Conservation (phyloP, 2,888 invertebrate species). For the Brachycybe producta region DNA sequence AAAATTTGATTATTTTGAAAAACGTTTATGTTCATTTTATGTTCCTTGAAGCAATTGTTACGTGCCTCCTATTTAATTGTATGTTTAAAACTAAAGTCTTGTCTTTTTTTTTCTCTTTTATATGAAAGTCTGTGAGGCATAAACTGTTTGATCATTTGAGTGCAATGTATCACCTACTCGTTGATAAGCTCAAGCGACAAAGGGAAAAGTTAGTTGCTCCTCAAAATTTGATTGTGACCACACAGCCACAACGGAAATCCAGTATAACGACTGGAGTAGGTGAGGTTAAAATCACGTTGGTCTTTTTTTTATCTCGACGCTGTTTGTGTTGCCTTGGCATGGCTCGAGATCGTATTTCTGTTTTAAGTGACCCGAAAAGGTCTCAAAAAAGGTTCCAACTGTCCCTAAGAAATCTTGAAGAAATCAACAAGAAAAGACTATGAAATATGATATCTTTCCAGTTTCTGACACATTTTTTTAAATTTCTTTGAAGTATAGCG, state of each 20-base stretch:
- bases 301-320: not conserved
- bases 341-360: too few relatives aligned
- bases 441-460: too few relatives aligned
- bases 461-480: too few relatives aligned
- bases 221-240: constrained; percentile 29
- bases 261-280: constrained; percentile 47
- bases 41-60: not conserved
- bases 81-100: not conserved
- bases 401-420: too few relatives aligned
- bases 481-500: too few relatives aligned
- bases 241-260: constrained; percentile 36
- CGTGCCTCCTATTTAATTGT: not conserved
- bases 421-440: too few relatives aligned
- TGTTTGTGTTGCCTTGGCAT: too few relatives aligned
- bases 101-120: constrained; percentile 18
- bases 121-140: constrained; percentile 58
- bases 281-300: constrained; percentile 25
- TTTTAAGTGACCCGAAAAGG: too few relatives aligned
- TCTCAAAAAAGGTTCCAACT: too few relatives aligned
- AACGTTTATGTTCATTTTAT: not conserved
- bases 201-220: constrained; percentile 28
- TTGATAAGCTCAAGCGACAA: constrained; percentile 45
- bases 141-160: constrained; percentile 83
- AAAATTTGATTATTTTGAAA: too few relatives aligned
- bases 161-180: constrained; percentile 80